Percentiles rank a stretch among this genome's conserved stretches.
Conservation (phyloP, 2,797 vertebrate genomes). For the Momotus momota region DNA sequence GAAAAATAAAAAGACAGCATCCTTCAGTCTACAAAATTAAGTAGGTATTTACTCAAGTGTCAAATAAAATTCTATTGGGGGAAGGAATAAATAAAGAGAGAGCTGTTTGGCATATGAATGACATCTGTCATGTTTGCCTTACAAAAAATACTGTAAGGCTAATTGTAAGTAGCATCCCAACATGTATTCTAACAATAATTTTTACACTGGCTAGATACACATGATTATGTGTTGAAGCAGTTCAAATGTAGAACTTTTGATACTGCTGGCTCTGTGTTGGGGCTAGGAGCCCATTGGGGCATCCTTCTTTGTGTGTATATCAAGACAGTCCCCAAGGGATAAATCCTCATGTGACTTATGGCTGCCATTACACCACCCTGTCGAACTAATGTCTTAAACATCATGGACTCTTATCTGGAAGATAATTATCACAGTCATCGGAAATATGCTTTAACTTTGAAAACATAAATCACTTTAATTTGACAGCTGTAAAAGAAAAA, state of each 20-base stretch:
- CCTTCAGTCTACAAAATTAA: background rate
- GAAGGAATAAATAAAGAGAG: background rate
- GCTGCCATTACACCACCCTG: slow-evolving; percentile 62
- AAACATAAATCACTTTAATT: slow-evolving; percentile 59
- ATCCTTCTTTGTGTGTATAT: background rate
- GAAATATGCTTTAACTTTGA: slow-evolving; percentile 60
- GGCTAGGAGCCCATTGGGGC: background rate
- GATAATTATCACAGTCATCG: slow-evolving; percentile 61
- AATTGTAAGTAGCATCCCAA: slow-evolving; percentile 82
- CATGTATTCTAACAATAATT: background rate
- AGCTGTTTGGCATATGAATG: background rate
- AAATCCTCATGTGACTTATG: slow-evolving; percentile 68
- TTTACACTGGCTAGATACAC: background rate
- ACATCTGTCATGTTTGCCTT: background rate
- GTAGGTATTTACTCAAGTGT: background rate
- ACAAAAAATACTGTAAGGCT: background rate
- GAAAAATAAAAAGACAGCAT: background rate
- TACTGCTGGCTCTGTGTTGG: background rate
- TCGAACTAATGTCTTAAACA: slow-evolving; percentile 80
- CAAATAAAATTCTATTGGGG: background rate
- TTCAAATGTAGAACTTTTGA: background rate
- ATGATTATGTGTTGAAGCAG: background rate
- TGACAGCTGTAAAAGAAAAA: slow-evolving; percentile 48
- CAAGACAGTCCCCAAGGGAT: background rate
- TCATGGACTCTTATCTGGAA: slow-evolving; percentile 29